Conservation (phyloP, 2,888 invertebrate genomes). For the Brachyopa scutellaris region DNA sequence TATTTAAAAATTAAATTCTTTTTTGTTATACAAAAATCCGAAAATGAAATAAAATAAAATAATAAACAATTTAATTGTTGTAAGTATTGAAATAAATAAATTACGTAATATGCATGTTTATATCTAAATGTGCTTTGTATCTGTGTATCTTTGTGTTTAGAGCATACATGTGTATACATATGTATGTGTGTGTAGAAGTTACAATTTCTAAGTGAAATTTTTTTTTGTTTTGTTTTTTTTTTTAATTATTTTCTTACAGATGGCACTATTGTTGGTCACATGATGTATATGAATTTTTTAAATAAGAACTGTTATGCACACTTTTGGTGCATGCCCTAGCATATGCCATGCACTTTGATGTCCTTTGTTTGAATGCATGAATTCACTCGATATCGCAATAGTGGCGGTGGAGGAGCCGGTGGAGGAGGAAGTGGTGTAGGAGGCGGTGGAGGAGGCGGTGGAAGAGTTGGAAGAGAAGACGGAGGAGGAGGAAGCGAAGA, state of each 20-base stretch:
- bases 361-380: slow-evolving; percentile 66
- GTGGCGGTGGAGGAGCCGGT: slow-evolving; percentile 73
- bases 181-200: too few relatives aligned
- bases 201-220: too few relatives aligned
- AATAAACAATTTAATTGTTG: too few relatives aligned
- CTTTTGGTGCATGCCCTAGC: slow-evolving; percentile 21
- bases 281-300: neutral
- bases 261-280: neutral
- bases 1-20: too few relatives aligned
- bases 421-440: slow-evolving; percentile 42
- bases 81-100: too few relatives aligned
- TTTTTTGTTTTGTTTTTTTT: too few relatives aligned
- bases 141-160: too few relatives aligned
- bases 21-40: too few relatives aligned
- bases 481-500: slow-evolving; percentile 29
- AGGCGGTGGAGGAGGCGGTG: slow-evolving; percentile 19
- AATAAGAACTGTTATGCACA: neutral
- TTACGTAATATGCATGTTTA: too few relatives aligned
- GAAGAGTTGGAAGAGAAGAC: slow-evolving; percentile 36
- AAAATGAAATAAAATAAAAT: too few relatives aligned
- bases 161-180: neutral
- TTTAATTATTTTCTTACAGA: neutral
- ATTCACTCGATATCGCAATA: slow-evolving; percentile 73
- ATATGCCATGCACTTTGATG: slow-evolving; percentile 65
- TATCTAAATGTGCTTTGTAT: too few relatives aligned